Base-by-base conservation (phyloP, 2,797 vertebrate genomes). In the Nothura maculosa region DNA sequence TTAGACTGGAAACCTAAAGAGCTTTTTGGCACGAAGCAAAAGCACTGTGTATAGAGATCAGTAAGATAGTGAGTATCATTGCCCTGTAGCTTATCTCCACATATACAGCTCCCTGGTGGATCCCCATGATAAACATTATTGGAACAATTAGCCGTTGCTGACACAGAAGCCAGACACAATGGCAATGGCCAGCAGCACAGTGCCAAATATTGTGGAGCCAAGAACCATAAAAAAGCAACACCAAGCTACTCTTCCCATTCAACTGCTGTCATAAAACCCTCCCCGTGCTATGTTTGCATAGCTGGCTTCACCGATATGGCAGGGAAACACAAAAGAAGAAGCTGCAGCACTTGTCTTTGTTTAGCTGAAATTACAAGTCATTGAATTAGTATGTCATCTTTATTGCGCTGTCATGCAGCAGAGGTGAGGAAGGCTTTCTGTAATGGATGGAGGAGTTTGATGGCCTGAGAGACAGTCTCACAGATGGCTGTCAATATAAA, bases 351-450 rank as follows among this genome's bases (percentile, higher is more conserved):
- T 98, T 96, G 96, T 96, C 97, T 98, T 98, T 98, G 98, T 98
- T 98, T 97, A 97, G 97, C 96, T 97, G 97, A 98, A 98, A 98
- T 98, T 98, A 98, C 98, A 98, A 98, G 98, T 98, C 97, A 97
- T 97, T 98, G 98, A 98, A 98, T 98, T 98, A 98, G 98, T 98
- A 98, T 98, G 98, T 98, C 98, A 98, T 98, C 98, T 98, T 98
- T 98, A 98, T 98, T 97, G 98, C 93, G 69, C 98, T 98, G 98
- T 98, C 98, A 98, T 96, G 95, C 97, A 92, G 96, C 20, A 13
- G 97, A 97, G 97, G 98, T 98, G 97, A 98, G 97, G 97, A 97
- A 97, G 97, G 97, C 94, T 97, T 78, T 91, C 94, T 10, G 98
- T 97, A 98, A 98, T 98, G 97, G 98, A 98, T 98, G 97, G 98